Evolutionary conservation across 2,113 vertebrate genomes (phyloP).

Genomic region (Cepphus grylle): DNA sequence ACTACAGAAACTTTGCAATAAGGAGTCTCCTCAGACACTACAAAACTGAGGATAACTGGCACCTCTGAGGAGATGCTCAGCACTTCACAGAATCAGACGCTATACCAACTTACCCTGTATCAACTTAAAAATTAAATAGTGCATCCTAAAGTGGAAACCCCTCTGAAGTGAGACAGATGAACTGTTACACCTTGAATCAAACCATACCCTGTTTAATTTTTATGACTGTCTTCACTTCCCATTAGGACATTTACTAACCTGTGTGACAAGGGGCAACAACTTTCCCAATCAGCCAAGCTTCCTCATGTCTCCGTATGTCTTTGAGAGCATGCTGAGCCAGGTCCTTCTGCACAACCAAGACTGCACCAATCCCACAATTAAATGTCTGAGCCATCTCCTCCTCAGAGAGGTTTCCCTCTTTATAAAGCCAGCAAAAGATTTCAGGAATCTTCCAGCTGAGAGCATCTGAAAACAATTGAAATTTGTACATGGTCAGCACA

Average conservation of each 20-base stretch:
- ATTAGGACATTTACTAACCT: slow-evolving; percentile 65
- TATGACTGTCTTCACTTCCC: not conserved
- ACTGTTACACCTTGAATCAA: not conserved
- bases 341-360: slow-evolving; percentile 77
- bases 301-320: slow-evolving; percentile 75
- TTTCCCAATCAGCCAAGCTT: slow-evolving; percentile 85
- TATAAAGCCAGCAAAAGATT: slow-evolving; percentile 86
- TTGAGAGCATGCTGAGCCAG: slow-evolving; percentile 77
- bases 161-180: not conserved
- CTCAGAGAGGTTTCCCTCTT: slow-evolving; percentile 79
- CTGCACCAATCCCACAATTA: slow-evolving; percentile 85
- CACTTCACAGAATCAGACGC: not conserved
- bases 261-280: slow-evolving; percentile 69
- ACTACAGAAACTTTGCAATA: not conserved
- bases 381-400: slow-evolving; percentile 84
- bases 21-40: not conserved
- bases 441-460: slow-evolving; percentile 82
- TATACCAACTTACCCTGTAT: not conserved
- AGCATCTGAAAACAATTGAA: slow-evolving; percentile 73
- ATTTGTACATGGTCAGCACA: not conserved
- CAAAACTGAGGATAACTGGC: not conserved
- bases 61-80: not conserved
- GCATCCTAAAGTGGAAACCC: not conserved
- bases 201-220: not conserved
- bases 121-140: not conserved